Evolutionary conservation across 2,797 vertebrate genomes (phyloP), one percentile per base, ranked within the genome.

Genomic region (Trachurus trachurus): DNA sequence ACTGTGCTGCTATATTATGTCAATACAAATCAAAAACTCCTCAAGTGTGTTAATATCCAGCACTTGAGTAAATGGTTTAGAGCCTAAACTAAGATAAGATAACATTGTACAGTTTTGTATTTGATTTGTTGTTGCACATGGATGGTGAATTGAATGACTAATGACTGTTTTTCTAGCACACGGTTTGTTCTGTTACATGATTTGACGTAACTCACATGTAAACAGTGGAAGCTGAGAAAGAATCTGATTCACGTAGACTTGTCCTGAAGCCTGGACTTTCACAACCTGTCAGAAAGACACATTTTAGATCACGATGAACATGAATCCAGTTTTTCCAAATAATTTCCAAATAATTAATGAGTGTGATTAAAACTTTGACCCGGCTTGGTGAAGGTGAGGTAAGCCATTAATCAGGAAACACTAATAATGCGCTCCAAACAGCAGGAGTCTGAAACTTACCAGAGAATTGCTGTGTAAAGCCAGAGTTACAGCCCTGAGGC

Each of bases 401-500:
- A 47, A 47, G 16, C 15, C 15, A 47, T 47, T 17, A 47, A 13
- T 42, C 40, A 42, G 10, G 12, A 44, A 47, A 17, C 45, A 17
- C 6, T 49, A 12, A 4, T 22, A 52, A 2, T 4, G 22, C 10
- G 22, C n/a, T 21, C 49, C 49, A 21, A 22, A 21, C 11, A 53
- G 13, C 12, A 19, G 15, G 13, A 45, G 61, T 2, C 1, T 40
- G 10, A 6, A 17, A n/a, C 87, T 89, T 73, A 94, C 94, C 80
- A 84, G 60, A 53, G 39, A 22, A 4, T 62, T 86, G 54, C 82
- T 81, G 37, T 68, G 52, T 42, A 95, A 66, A 4, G 87, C 80
- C 63, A 96, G n/a, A 26, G 93, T 95, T 2, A 96, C 75, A 1
- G 86, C 82, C 73, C 95, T 95, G 44, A 98, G 89, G 68, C 97